Percentiles rank a stretch among this genome's conserved stretches.
These are phyloP conservation scores for Daphoenositta chrysoptera DNA, from an alignment of 2,113 vertebrate species.

Conservation along the genomic window DNA sequence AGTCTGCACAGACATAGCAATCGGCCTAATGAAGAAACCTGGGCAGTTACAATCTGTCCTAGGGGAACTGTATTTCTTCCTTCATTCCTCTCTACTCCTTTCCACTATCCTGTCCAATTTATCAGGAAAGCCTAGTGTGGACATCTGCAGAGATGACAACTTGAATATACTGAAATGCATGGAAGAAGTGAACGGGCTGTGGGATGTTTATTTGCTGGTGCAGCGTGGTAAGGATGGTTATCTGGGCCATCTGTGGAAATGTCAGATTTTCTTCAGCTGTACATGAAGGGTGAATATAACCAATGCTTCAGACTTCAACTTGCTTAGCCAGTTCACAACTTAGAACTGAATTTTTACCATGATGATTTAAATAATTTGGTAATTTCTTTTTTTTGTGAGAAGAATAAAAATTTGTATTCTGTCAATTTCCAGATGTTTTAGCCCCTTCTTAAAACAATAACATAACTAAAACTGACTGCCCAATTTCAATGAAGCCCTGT, in stretches of 20 bases:
- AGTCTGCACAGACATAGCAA: background rate
- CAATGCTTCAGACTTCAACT: background rate
- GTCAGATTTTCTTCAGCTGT: background rate
- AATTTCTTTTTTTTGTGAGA: background rate
- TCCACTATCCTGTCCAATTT: background rate
- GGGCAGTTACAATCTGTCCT: background rate
- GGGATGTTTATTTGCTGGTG: background rate
- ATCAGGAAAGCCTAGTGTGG: background rate
- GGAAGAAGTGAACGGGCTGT: background rate
- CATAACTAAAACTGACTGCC: background rate
- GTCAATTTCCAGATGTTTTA: background rate
- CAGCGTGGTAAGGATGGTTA: background rate
- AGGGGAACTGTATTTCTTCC: background rate
- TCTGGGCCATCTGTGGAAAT: background rate
- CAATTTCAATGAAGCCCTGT: background rate
- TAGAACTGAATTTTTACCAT: background rate
- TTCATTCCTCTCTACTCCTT: background rate
- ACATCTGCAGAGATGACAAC: background rate
- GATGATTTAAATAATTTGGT: background rate
- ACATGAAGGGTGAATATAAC: background rate
- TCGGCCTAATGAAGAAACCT: background rate
- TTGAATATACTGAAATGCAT: background rate
- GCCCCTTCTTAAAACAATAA: background rate
- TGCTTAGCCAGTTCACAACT: background rate
- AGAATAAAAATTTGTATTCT: background rate